phyloP scores from a whole-genome alignment of 2,797 vertebrate species.

The Paedocypris micromegethes region DNA sequence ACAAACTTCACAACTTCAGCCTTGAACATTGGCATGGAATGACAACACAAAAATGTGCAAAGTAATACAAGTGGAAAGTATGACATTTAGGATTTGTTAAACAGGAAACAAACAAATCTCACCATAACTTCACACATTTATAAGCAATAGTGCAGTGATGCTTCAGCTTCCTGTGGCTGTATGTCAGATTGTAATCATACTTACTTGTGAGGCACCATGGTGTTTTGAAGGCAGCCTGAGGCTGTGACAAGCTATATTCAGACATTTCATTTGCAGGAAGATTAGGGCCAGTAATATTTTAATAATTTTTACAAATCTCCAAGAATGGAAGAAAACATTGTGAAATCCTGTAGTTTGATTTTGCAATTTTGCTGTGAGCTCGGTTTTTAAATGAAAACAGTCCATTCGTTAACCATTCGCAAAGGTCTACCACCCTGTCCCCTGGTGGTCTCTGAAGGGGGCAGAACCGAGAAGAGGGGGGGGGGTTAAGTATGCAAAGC shows the following conservation, averaged over 20 bases:
- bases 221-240: slow-evolving; percentile 7
- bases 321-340: background rate
- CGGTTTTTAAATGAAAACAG: background rate
- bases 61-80: no score
- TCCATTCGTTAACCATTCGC: background rate
- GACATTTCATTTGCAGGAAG: slow-evolving; percentile 19
- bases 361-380: no score
- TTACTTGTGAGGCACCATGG: slow-evolving; percentile 17
- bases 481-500: slow-evolving; percentile 69
- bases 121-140: background rate
- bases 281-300: slow-evolving; percentile 16
- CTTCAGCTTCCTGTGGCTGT: slow-evolving; percentile 7
- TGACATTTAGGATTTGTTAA: background rate
- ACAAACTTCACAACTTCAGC: no score
- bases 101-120: background rate
- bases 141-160: slow-evolving; percentile 1
- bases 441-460: slow-evolving; percentile 21
- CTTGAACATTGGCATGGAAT: no score
- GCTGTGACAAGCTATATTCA: slow-evolving; percentile 11
- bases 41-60: no score
- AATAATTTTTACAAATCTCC: slow-evolving; percentile 10
- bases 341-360: no score
- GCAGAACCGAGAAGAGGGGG: slow-evolving; percentile 49
- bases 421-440: slow-evolving; percentile 11
- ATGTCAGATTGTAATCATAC: slow-evolving; percentile 21